phyloP scores from a whole-genome alignment of 2,888 invertebrate genomes.

The Acrobasis consociella region DNA sequence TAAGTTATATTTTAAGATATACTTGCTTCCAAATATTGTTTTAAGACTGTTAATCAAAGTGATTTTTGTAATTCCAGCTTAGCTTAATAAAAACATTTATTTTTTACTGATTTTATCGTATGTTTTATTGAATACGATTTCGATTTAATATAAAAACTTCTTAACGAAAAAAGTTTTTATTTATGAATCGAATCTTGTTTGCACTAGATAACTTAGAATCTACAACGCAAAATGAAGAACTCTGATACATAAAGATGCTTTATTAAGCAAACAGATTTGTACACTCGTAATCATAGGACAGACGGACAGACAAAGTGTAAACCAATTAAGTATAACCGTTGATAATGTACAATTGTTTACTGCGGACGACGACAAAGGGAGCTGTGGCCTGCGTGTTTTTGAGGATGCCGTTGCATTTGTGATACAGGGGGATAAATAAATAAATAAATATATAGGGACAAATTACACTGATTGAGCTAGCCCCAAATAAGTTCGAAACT shows the following conservation, averaged over 20 bases:
- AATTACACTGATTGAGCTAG: too few relatives aligned
- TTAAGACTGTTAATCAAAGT: constrained; percentile 40
- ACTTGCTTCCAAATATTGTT: constrained; percentile 17
- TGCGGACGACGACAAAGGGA: constrained; percentile 41
- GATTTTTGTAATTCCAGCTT: constrained; percentile 30
- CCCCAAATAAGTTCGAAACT: too few relatives aligned
- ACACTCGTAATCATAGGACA: constrained; percentile 37
- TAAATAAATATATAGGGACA: too few relatives aligned
- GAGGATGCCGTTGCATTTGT: constrained; percentile 42
- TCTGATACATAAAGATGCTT: constrained; percentile 43
- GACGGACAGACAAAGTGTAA: constrained; percentile 59
- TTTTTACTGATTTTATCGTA: background rate
- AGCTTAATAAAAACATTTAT: constrained; percentile 15
- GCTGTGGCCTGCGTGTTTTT: constrained; percentile 46
- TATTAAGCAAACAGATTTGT: constrained; percentile 58
- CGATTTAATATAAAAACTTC: too few relatives aligned
- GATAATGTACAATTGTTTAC: constrained; percentile 64
- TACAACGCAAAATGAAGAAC: background rate
- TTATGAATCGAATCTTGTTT: too few relatives aligned
- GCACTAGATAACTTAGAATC: too few relatives aligned
- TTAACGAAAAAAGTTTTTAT: too few relatives aligned
- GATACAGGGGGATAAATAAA: constrained; percentile 35
- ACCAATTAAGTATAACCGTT: constrained; percentile 74
- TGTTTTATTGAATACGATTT: too few relatives aligned
- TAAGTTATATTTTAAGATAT: too few relatives aligned